A percentile compares a stretch with the other conserved stretches of the same genome.
Evolutionary conservation across 2,888 invertebrate species (phyloP).

Genomic region (Ceratothoa steindachneri): DNA sequence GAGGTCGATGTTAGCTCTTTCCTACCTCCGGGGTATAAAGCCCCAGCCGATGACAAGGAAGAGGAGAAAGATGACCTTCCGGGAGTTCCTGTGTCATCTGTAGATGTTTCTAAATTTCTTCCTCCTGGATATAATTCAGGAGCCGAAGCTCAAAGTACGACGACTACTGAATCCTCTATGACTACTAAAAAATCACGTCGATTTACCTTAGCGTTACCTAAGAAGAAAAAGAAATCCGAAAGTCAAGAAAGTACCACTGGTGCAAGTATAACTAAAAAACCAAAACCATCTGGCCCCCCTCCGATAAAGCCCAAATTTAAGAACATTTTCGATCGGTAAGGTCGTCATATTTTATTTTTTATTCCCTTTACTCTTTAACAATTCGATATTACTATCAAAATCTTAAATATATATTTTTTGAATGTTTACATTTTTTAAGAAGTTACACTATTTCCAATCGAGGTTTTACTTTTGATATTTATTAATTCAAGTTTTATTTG

Average conservation of each 20-base stretch:
- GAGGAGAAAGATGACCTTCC: not conserved
- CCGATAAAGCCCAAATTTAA: conserved; percentile 28
- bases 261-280: not conserved
- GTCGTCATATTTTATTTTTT: not conserved
- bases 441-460: too few relatives aligned
- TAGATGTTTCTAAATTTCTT: conserved; percentile 29
- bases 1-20: conserved; percentile 25
- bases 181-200: conserved; percentile 25
- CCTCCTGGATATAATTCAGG: conserved; percentile 23
- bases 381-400: too few relatives aligned
- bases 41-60: conserved; percentile 16
- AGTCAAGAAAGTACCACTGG: conserved; percentile 25
- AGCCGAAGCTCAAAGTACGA: not conserved
- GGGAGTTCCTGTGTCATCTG: not conserved
- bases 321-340: conserved; percentile 40
- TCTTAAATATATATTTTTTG: too few relatives aligned
- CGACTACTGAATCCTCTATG: conserved; percentile 8
- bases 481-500: too few relatives aligned
- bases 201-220: conserved; percentile 34
- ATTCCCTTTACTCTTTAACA: not conserved
- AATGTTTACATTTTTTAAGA: too few relatives aligned
- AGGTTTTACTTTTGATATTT: too few relatives aligned
- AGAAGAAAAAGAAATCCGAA: conserved; percentile 20
- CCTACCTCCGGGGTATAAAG: conserved; percentile 35
- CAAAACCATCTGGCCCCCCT: conserved; percentile 32